Evolutionary conservation across 2,113 vertebrate species (phyloP).

Genomic region (Coptodon bakossiorum): DNA sequence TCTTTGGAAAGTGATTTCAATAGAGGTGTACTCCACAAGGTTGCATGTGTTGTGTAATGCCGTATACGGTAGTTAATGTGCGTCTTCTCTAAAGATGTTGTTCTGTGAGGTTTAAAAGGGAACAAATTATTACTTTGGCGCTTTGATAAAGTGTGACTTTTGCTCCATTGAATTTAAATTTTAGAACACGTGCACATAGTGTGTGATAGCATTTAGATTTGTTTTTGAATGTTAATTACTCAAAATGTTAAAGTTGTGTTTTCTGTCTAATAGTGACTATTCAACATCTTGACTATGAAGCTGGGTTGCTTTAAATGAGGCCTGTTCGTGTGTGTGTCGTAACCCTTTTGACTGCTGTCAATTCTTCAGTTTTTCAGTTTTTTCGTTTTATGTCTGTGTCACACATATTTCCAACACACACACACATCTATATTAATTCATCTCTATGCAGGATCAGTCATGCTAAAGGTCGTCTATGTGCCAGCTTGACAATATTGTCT

Average conservation of each 20-base stretch:
- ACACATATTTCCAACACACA: background rate
- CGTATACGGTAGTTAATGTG: background rate
- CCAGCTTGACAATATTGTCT: slow-evolving; percentile 55
- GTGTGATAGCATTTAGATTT: background rate
- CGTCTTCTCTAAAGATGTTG: background rate
- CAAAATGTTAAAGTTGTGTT: background rate
- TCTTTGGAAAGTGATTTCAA: background rate
- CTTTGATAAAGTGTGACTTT: background rate
- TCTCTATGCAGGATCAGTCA: slow-evolving; percentile 45
- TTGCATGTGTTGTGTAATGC: background rate
- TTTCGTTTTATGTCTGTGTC: background rate
- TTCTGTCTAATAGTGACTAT: background rate
- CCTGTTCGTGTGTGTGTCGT: background rate
- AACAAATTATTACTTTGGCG: background rate
- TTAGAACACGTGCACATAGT: background rate
- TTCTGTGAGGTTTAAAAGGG: background rate
- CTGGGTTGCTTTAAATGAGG: slow-evolving; percentile 5
- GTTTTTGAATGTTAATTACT: background rate
- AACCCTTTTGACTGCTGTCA: background rate
- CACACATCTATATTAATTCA: background rate
- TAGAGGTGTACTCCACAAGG: background rate
- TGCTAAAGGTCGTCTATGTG: slow-evolving; percentile 41
- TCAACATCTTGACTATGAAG: slow-evolving; percentile 1
- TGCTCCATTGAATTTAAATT: background rate
- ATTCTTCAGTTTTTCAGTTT: background rate